These are phyloP conservation scores for Conistra vaccinii DNA, from an alignment of 2,888 invertebrate genomes.

Conservation along the genomic window DNA sequence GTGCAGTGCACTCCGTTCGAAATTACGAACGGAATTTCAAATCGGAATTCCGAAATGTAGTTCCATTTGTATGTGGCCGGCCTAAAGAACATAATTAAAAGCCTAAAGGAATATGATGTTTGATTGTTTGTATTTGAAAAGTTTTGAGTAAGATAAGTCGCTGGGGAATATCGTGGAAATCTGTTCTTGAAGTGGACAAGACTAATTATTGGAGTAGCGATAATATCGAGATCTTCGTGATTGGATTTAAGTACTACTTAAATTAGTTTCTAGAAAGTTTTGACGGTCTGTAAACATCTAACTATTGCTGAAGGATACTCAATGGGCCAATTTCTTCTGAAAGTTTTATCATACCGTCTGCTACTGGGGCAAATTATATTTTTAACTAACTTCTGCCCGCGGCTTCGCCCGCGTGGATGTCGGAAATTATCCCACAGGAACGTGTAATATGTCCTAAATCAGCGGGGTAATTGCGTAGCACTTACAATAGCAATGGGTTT, in stretches of 20 bases:
- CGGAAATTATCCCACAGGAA: too few relatives aligned
- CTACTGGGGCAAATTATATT: too few relatives aligned
- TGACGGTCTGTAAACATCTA: not conserved
- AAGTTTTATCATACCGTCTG: not conserved
- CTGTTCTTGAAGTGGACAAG: slow-evolving; percentile 14
- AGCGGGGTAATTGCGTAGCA: too few relatives aligned
- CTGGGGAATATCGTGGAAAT: not conserved
- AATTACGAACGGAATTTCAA: too few relatives aligned
- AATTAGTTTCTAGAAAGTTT: slow-evolving; percentile 3
- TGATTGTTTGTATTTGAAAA: slow-evolving; percentile 19
- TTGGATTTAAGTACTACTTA: not conserved
- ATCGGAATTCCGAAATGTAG: too few relatives aligned
- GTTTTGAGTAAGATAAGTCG: not conserved
- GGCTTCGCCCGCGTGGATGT: too few relatives aligned
- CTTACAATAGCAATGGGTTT: too few relatives aligned
- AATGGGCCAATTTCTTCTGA: not conserved
- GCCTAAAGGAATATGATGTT: slow-evolving; percentile 8
- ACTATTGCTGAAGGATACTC: not conserved
- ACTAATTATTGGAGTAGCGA: not conserved
- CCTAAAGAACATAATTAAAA: slow-evolving; percentile 5
- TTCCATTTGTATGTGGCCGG: too few relatives aligned
- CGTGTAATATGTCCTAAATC: too few relatives aligned
- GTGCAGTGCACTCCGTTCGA: too few relatives aligned
- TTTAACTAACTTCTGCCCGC: too few relatives aligned
- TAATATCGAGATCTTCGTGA: not conserved